phyloP scores from a whole-genome alignment of 2,113 vertebrate genomes.

The Oncorhynchus clarkii region DNA sequence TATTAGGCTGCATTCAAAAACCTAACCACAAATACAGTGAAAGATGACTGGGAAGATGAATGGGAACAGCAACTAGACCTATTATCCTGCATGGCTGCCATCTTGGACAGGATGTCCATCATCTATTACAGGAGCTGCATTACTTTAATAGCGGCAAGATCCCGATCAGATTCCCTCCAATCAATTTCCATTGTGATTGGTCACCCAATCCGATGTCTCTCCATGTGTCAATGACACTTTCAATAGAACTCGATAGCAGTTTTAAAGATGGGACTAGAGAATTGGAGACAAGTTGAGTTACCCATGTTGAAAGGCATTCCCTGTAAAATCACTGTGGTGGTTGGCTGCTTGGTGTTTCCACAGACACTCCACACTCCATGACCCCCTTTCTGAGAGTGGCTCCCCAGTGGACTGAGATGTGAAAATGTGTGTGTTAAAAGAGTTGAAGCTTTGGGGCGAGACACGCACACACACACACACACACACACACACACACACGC shows the following conservation, averaged over 20 bases:
- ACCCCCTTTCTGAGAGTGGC: constrained; percentile 5
- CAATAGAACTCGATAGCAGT: constrained; percentile 19
- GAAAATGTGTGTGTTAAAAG: constrained; percentile 35
- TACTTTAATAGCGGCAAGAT: constrained; percentile 40
- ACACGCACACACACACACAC: constrained; percentile 25
- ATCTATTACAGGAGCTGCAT: constrained; percentile 29
- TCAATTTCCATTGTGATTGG: constrained; percentile 40
- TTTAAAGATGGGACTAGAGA: constrained; percentile 11
- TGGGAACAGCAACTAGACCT: constrained; percentile 21
- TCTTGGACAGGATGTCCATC: constrained; percentile 43
- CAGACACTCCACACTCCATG: constrained; percentile 15
- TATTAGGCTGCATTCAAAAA: constrained; percentile 33
- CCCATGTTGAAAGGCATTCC: constrained; percentile 25
- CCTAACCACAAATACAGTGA: constrained; percentile 37
- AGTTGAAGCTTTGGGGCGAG: constrained; percentile 17
- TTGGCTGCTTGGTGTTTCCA: constrained; percentile 16
- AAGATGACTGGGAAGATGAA: constrained; percentile 26
- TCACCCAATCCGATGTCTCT: constrained; percentile 37
- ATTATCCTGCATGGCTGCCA: constrained; percentile 27
- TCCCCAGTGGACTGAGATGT: constrained; percentile 20
- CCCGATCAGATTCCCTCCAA: constrained; percentile 43
- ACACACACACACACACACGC: constrained; percentile 16
- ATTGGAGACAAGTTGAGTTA: constrained; percentile 19
- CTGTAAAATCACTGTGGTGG: constrained; percentile 41
- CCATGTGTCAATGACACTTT: constrained; percentile 33